Evolutionary conservation across 2,797 vertebrate genomes (phyloP).

Genomic region (Poecilia velifera): DNA sequence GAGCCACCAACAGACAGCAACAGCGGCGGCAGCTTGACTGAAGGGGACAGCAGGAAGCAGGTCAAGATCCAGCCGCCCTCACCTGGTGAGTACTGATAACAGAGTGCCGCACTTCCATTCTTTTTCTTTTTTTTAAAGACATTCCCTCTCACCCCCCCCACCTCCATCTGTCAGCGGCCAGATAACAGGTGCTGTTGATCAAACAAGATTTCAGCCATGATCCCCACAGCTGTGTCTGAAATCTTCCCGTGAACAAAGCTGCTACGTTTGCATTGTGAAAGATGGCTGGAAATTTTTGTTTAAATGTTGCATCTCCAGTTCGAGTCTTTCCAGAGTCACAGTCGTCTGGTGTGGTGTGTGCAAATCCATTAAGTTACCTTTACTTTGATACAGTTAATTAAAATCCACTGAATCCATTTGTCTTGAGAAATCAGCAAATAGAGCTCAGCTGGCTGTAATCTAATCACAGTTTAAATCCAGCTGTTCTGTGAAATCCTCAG

Average conservation of each 20-base stretch:
- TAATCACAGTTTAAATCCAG: background rate
- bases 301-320: background rate
- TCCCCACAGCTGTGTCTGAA: conserved; percentile 36
- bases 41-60: conserved; percentile 92
- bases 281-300: background rate
- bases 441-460: background rate
- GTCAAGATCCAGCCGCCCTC: conserved; percentile 96
- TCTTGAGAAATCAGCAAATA: background rate
- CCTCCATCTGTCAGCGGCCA: conserved; percentile 51
- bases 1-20: conserved; percentile 92
- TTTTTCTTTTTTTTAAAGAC: conserved; percentile 14
- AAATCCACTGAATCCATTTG: background rate
- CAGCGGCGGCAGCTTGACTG: conserved; percentile 77
- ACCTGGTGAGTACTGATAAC: conserved; percentile 85
- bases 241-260: background rate
- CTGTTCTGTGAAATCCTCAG: background rate
- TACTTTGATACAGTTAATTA: background rate
- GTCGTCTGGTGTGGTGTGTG: background rate
- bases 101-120: background rate
- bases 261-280: background rate
- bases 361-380: background rate
- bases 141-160: background rate
- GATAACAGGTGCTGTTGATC: conserved; percentile 59
- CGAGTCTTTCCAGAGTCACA: background rate
- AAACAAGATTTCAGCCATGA: conserved; percentile 47